phyloP scores from a whole-genome alignment of 2,888 invertebrate genomes.

The Apamea crenata region DNA sequence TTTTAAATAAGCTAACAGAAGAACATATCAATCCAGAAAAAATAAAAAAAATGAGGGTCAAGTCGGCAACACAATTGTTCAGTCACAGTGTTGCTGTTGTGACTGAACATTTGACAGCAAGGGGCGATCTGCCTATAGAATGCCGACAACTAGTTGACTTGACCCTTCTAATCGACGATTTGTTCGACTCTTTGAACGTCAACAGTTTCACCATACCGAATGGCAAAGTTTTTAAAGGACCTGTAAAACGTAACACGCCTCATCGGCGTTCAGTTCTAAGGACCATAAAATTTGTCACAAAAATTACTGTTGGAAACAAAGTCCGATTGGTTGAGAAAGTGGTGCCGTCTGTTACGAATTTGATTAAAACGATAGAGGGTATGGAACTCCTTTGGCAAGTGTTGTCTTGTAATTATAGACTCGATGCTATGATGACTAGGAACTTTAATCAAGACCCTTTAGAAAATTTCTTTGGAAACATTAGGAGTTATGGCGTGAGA shows the following conservation, averaged over 20 bases:
- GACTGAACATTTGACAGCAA: slow-evolving; percentile 48
- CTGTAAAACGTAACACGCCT: slow-evolving; percentile 9
- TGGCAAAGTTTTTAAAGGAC: slow-evolving; percentile 30
- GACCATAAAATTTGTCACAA: background rate
- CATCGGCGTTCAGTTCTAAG: slow-evolving; percentile 1
- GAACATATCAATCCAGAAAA: slow-evolving; percentile 21
- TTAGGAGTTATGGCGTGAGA: slow-evolving; percentile 7
- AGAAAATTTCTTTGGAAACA: slow-evolving; percentile 8
- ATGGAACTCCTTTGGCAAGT: slow-evolving; percentile 63
- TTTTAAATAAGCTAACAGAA: slow-evolving; percentile 64
- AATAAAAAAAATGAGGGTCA: slow-evolving; percentile 68
- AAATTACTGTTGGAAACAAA: background rate
- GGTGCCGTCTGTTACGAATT: slow-evolving; percentile 63
- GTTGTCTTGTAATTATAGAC: slow-evolving; percentile 56
- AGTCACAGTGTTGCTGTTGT: slow-evolving; percentile 68
- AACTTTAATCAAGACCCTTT: slow-evolving; percentile 40
- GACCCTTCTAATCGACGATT: slow-evolving; percentile 1
- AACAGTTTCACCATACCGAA: slow-evolving; percentile 12
- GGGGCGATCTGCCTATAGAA: slow-evolving; percentile 22
- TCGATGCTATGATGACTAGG: slow-evolving; percentile 60
- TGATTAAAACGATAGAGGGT: slow-evolving; percentile 68
- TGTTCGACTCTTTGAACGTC: slow-evolving; percentile 4
- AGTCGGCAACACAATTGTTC: slow-evolving; percentile 67
- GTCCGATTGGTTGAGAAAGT: slow-evolving; percentile 55
- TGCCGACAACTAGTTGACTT: slow-evolving; percentile 4